Conservation (phyloP, 2,888 invertebrate genomes). For the Abrostola triplasia region DNA sequence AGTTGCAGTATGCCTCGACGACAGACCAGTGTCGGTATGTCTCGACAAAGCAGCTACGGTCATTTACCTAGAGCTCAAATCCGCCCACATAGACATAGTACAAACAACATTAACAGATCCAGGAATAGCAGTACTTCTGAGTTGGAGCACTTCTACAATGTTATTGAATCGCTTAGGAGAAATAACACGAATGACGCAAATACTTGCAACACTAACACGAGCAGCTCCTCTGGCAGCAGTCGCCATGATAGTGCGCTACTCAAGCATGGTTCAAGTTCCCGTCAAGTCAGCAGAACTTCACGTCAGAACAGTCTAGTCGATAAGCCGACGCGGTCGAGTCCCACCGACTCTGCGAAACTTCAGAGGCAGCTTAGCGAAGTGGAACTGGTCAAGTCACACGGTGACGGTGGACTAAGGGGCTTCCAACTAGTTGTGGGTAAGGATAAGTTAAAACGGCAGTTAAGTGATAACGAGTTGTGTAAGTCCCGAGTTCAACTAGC, state of each 20-base stretch:
- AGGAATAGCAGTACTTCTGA: constrained; percentile 73
- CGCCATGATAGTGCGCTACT: constrained; percentile 60
- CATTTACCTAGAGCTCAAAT: constrained; percentile 78
- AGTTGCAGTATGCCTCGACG: constrained; percentile 86
- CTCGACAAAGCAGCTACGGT: constrained; percentile 81
- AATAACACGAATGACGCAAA: constrained; percentile 60
- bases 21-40: constrained; percentile 71
- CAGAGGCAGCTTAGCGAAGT: constrained; percentile 78
- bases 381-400: constrained; percentile 65
- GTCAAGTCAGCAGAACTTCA: constrained; percentile 59
- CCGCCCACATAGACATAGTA: constrained; percentile 75
- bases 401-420: constrained; percentile 67
- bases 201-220: constrained; percentile 70
- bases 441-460: constrained; percentile 79
- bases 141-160: constrained; percentile 79
- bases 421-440: constrained; percentile 81
- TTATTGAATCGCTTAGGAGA: constrained; percentile 76
- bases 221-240: constrained; percentile 77
- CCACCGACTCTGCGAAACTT: constrained; percentile 65
- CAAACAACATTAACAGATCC: constrained; percentile 73
- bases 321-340: constrained; percentile 66
- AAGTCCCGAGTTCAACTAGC: constrained; percentile 75
- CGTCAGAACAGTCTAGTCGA: constrained; percentile 80
- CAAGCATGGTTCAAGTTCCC: constrained; percentile 57
- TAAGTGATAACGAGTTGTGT: constrained; percentile 82